These are phyloP conservation scores for Solenopsis fugax DNA, from an alignment of 1,140 invertebrate genomes.

Conservation along the genomic window DNA sequence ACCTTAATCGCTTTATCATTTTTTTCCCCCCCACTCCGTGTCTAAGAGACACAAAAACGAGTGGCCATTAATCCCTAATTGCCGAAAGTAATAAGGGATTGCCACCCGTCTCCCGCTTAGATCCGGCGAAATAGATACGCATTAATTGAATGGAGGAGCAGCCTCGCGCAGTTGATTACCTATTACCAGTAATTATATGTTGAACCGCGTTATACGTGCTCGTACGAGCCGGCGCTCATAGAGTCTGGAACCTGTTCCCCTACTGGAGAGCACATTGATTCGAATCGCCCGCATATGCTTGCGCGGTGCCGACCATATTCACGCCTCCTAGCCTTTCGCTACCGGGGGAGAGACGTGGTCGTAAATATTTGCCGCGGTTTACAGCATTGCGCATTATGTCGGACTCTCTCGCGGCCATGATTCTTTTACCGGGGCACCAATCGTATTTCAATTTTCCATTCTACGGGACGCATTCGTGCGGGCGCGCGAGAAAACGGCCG, in stretches of 20 bases:
- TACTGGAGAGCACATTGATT: conserved; percentile 67
- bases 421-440: conserved; percentile 32
- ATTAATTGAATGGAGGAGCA: conserved; percentile 66
- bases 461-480: conserved; percentile 9
- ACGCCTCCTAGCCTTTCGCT: conserved; percentile 73
- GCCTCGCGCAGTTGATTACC: conserved; percentile 67
- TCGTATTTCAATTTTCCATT: conserved; percentile 58
- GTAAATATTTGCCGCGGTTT: conserved; percentile 66
- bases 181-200: conserved; percentile 76
- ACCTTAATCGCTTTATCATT: conserved; percentile 45
- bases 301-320: conserved; percentile 57
- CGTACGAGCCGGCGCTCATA: conserved; percentile 33
- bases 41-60: conserved; percentile 33
- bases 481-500: conserved; percentile 32
- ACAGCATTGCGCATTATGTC: conserved; percentile 51
- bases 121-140: conserved; percentile 70
- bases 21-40: neutral
- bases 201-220: conserved; percentile 57
- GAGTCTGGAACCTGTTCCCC: conserved; percentile 70
- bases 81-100: conserved; percentile 63
- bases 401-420: conserved; percentile 25
- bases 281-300: conserved; percentile 62
- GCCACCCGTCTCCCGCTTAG: conserved; percentile 61
- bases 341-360: conserved; percentile 45
- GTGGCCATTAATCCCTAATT: conserved; percentile 64